Conservation (phyloP, 2,888 invertebrate genomes). For the Ophion ellenae region DNA sequence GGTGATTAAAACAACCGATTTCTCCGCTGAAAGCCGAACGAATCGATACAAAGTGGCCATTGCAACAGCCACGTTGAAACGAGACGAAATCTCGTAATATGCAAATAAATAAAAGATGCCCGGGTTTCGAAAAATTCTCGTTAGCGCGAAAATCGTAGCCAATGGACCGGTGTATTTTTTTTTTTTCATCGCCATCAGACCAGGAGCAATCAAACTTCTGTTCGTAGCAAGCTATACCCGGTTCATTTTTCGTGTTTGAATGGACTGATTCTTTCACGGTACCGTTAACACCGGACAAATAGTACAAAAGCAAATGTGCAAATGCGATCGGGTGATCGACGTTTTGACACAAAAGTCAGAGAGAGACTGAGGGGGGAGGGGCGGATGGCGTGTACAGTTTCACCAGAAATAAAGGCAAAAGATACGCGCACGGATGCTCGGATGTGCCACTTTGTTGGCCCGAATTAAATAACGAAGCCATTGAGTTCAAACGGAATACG, state of each 20-base stretch:
- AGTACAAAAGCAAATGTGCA: slow-evolving; percentile 34
- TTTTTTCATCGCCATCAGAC: no score
- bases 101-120: no score
- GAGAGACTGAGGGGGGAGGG: neutral
- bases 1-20: no score
- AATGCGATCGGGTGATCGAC: slow-evolving; percentile 23
- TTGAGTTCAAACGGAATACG: slow-evolving; percentile 59
- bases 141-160: no score
- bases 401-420: slow-evolving; percentile 10
- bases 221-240: no score
- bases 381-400: slow-evolving; percentile 6
- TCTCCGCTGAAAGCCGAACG: no score
- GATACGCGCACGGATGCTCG: slow-evolving; percentile 2
- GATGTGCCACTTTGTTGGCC: slow-evolving; percentile 61
- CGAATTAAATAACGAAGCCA: slow-evolving; percentile 65
- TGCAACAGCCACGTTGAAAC: no score
- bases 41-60: no score
- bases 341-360: neutral
- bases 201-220: no score
- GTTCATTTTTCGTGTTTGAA: slow-evolving; percentile 13
- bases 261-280: neutral
- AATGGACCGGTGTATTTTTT: no score
- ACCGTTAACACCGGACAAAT: slow-evolving; percentile 41
- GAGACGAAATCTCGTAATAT: no score
- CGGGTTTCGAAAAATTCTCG: no score